Evolutionary conservation across 35 echinoderm and acorn worm species (phyloP), one percentile per base, ranked within the genome.

Genomic region (Eucidaris tribuloides): DNA sequence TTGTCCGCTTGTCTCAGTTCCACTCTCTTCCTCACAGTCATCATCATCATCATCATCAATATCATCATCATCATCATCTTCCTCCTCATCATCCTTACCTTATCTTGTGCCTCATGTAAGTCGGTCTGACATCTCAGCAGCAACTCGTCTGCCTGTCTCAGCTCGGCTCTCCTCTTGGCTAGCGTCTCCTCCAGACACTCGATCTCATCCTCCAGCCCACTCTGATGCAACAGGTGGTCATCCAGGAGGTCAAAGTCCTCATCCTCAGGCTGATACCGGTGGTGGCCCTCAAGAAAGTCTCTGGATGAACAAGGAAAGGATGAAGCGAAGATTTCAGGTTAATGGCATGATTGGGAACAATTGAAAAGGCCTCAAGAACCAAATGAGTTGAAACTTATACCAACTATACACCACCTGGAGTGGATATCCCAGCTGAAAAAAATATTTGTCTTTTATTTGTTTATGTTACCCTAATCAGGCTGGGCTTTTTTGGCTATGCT

Each of bases 111-210:
- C 38, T 81, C 57, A 56, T 89, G 79, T 23, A 90, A 79, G n/a
- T 98, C 90, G n/a, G 63, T 62, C 50, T 90, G 76, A 68, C 95
- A 98, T 58, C 93, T 86, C 29, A 86, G 86, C 9, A 98, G 87
- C 7, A 98, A 57, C 43, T 61, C 82, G 57, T 98, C 95, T 30
- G 90, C 95, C 30, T 89, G 84, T 45, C 95, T 81, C 44, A 98
- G 43, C 65, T 98, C 90, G 42, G 95, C 90, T 80, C 95, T 93
- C 39, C 95, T 84, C 78, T 98, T 93, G 19, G 83, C 86, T 30
- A 98, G 42, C 1, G 95, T 98, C 17, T 92, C 65, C 70, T 92
- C 95, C 31, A 93, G 58, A 66, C 95, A 98, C 29, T 52, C 27
- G 7, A 98, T 93, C 78, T 93, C 95, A 65, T 86, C 86, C 14